Conservation (phyloP, 2,113 vertebrate species). For the Catagonus wagneri region DNA sequence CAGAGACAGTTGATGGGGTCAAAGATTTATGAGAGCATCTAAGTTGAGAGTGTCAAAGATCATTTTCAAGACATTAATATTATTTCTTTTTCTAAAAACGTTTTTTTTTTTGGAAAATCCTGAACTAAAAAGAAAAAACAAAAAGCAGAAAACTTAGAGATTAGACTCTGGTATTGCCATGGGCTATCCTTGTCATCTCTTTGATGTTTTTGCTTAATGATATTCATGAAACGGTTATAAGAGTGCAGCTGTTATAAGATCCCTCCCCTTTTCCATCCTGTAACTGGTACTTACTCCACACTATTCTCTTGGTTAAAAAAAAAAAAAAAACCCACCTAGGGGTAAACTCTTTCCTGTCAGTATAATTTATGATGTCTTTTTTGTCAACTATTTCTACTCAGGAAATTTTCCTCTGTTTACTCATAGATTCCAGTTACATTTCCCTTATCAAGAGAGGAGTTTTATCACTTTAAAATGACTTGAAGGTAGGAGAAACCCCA, state of each 20-base stretch:
- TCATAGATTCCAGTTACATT: neutral
- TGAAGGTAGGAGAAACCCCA: neutral
- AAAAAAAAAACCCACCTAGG: neutral
- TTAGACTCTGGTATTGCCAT: conserved; percentile 73
- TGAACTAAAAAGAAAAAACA: neutral
- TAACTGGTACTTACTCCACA: conserved; percentile 35
- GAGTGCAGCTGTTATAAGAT: conserved; percentile 57
- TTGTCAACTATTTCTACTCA: conserved; percentile 1
- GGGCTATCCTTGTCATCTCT: conserved; percentile 62
- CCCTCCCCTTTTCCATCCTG: conserved; percentile 25
- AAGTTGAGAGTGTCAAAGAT: neutral
- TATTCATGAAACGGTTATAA: conserved; percentile 65
- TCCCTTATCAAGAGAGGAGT: neutral
- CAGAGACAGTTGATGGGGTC: neutral
- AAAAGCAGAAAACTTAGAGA: conserved; percentile 67
- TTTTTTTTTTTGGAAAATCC: neutral
- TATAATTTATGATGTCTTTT: conserved; percentile 55
- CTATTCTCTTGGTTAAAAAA: conserved; percentile 25
- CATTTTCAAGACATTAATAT: neutral
- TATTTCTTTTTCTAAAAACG: neutral
- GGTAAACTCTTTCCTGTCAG: conserved; percentile 39
- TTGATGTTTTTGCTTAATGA: conserved; percentile 73
- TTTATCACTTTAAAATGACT: neutral
- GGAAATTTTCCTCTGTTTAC: neutral
- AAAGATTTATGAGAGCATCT: neutral